Evolutionary conservation across 2,797 vertebrate genomes (phyloP), one percentile per base, ranked within the genome.

Genomic region (Pelodytes ibericus): DNA sequence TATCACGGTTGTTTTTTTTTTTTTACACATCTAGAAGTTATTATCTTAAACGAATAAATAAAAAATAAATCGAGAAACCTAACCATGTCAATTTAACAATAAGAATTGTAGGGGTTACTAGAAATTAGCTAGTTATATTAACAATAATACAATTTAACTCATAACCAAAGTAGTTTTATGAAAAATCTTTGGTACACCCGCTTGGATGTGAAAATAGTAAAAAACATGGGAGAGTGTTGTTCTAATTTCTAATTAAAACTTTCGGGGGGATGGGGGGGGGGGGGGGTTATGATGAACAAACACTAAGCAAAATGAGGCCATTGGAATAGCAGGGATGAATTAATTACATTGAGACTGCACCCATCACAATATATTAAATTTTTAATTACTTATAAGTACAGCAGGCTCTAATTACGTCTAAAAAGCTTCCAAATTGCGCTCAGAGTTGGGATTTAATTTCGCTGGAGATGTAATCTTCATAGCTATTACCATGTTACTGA

Each of bases 281-380:
- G n/a, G n/a, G n/a, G n/a, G n/a, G n/a, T n/a, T n/a, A n/a, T n/a
- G n/a, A 39, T 24, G 49, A 1, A 20, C 49, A 53, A 22, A 53
- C 20, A 53, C 22, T 20, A 1, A 15, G 49, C 49, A 53, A 53
- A 53, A 20, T 53, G 20, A 53, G n/a, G 49, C 49, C 22, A 53
- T 53, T 20, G 49, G 1, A 53, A 53, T 53, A 53, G 20, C 16
- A 16, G 49, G 20, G 49, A 53, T 53, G n/a, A 20, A 53, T 53
- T 53, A 53, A 53, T 53, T 53, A 53, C n/a, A 53, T 20, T 53
- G 49, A 53, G 49, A 24, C 49, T 53, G 49, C 49, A 53, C 49
- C 49, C 49, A 53, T 53, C 49, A 53, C 18, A 20, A 20, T 22
- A 53, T 53, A 53, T 53, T 53, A 53, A 11, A 53, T 53, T 53